Percentiles rank a stretch among this genome's conserved stretches.
These are phyloP conservation scores for Bathynomus jamesi DNA, from an alignment of 1,140 invertebrate species.

Conservation along the genomic window DNA sequence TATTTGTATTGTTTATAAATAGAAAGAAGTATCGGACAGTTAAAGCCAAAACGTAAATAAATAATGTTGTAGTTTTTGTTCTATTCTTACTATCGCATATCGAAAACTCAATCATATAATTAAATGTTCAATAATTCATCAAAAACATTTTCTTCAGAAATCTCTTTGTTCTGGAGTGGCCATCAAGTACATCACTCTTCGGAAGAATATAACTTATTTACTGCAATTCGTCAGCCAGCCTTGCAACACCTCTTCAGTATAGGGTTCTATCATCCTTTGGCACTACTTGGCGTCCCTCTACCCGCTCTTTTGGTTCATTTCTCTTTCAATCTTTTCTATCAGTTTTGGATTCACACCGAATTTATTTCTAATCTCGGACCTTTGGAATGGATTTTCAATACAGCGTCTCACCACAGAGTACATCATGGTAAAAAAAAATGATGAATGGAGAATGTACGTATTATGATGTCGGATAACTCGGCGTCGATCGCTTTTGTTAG, in stretches of 20 bases:
- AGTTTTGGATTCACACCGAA: conserved; percentile 51
- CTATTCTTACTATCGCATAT: neutral
- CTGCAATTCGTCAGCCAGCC: conserved; percentile 72
- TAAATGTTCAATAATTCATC: neutral
- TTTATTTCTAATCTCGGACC: conserved; percentile 47
- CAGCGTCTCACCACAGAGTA: conserved; percentile 55
- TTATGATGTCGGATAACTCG: too few species aligned
- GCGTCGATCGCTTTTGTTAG: too few species aligned
- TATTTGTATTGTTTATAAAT: neutral
- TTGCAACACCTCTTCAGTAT: conserved; percentile 73
- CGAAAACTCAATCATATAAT: neutral
- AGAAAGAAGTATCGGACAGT: neutral
- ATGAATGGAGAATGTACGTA: too few species aligned
- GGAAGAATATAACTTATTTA: conserved; percentile 89
- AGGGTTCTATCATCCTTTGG: conserved; percentile 50
- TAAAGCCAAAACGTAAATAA: neutral
- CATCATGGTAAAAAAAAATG: conserved; percentile 48
- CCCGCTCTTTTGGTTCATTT: conserved; percentile 45
- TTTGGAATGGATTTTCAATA: conserved; percentile 53
- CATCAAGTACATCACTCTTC: conserved; percentile 95
- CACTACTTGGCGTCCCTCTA: conserved; percentile 45
- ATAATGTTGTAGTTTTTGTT: neutral
- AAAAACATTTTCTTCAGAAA: conserved; percentile 44
- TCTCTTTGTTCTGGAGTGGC: conserved; percentile 47
- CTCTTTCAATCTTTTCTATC: conserved; percentile 48